Conservation (phyloP, 1,140 invertebrate genomes). For the Spodoptera litura region DNA sequence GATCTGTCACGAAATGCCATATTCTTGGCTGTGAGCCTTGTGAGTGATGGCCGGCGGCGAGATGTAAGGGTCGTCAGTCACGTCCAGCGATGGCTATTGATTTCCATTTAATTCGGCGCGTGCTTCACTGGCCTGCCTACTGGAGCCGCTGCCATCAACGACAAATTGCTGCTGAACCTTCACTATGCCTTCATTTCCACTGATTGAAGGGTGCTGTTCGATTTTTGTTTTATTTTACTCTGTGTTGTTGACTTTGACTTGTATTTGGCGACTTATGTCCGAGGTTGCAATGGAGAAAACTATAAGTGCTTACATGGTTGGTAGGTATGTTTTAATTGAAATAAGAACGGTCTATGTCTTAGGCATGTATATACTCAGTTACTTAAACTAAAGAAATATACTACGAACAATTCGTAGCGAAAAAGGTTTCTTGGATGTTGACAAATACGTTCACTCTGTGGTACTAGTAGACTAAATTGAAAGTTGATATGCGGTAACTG, state of each 20-base stretch:
- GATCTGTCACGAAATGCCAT: slow-evolving; percentile 43
- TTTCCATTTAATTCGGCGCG: slow-evolving; percentile 84
- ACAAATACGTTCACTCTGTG: not conserved
- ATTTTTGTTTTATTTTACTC: slow-evolving; percentile 26
- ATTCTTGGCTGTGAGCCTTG: slow-evolving; percentile 11
- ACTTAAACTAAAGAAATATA: too few species aligned
- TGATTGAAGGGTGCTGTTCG: slow-evolving; percentile 68
- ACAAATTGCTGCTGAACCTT: slow-evolving; percentile 68
- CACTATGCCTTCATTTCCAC: slow-evolving; percentile 63
- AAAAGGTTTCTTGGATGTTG: not conserved
- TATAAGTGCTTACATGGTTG: too few species aligned
- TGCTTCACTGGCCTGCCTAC: slow-evolving; percentile 66
- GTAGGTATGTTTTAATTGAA: not conserved
- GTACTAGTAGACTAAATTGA: not conserved
- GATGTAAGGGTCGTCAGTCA: slow-evolving; percentile 73
- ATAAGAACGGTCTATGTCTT: not conserved
- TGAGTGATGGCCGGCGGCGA: slow-evolving; percentile 56
- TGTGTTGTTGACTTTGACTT: not conserved
- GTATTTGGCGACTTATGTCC: not conserved
- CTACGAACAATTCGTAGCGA: too few species aligned
- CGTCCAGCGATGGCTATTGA: slow-evolving; percentile 78
- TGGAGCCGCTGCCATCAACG: slow-evolving; percentile 57
- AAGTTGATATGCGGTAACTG: not conserved
- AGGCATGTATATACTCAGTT: not conserved
- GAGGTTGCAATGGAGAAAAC: not conserved